These are phyloP conservation scores for Drosophila suzukii DNA, from an alignment of 1,140 invertebrate species.

Conservation along the genomic window DNA sequence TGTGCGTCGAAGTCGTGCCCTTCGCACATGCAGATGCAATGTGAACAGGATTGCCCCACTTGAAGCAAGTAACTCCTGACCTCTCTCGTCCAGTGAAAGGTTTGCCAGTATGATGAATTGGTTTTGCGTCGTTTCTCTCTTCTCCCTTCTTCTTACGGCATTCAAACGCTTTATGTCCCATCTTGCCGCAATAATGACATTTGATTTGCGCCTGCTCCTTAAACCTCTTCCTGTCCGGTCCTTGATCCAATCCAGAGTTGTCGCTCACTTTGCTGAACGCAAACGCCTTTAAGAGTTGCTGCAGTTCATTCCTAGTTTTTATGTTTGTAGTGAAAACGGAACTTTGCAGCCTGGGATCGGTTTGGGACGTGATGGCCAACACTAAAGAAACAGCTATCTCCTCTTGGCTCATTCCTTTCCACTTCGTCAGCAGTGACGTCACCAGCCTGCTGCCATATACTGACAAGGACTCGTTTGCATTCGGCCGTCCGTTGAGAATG, in stretches of 20 bases:
- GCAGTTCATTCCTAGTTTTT: too few relatives aligned
- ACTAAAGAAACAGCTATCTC: too few relatives aligned
- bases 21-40: slow-evolving; percentile 9
- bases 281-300: too few relatives aligned
- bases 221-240: not conserved
- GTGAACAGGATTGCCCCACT: slow-evolving; percentile 2
- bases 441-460: not conserved
- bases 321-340: too few relatives aligned
- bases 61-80: not conserved
- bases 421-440: not conserved
- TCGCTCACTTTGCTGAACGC: too few relatives aligned
- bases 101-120: too few relatives aligned
- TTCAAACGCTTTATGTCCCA: slow-evolving; percentile 2
- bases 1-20: not conserved
- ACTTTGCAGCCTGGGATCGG: too few relatives aligned
- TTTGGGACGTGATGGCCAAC: too few relatives aligned
- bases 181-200: slow-evolving; percentile 8
- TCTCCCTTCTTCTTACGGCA: not conserved
- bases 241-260: not conserved
- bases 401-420: not conserved
- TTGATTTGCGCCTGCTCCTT: slow-evolving; percentile 3
- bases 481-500: not conserved
- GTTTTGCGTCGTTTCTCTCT: not conserved
- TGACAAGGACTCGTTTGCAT: not conserved
- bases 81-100: not conserved